A percentile compares a stretch with the other conserved stretches of the same genome.
Evolutionary conservation across 2,797 vertebrate species (phyloP).

Genomic region (Thunnus albacares): DNA sequence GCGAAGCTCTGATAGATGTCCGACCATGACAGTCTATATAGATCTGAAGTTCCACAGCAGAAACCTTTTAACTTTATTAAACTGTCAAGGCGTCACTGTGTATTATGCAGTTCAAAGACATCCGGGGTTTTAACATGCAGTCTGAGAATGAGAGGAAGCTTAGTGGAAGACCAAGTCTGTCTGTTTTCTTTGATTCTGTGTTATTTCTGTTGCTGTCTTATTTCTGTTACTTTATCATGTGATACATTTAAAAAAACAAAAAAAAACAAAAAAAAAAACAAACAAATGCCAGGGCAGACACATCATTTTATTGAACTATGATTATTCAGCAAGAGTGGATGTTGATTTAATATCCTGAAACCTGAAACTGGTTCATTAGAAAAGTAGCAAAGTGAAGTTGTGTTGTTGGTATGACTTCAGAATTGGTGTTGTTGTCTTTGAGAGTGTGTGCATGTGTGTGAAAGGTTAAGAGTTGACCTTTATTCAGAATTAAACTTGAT

Average conservation of each 20-base stretch:
- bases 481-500: constrained; percentile 18
- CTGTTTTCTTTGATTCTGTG: background rate
- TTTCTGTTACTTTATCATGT: background rate
- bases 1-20: constrained; percentile 43
- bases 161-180: background rate
- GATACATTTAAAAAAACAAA: background rate
- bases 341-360: background rate
- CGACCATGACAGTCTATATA: constrained; percentile 2
- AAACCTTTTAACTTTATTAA: constrained; percentile 62
- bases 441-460: constrained; percentile 5
- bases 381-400: background rate
- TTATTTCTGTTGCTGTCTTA: constrained; percentile 1
- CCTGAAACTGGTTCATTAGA: too few species aligned
- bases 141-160: background rate
- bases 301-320: background rate
- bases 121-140: background rate
- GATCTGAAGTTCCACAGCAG: constrained; percentile 26
- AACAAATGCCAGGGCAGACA: background rate
- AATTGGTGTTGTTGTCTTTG: background rate
- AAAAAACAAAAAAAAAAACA: too few species aligned
- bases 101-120: constrained; percentile 38
- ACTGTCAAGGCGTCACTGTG: constrained; percentile 39
- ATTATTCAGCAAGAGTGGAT: background rate
- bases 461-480: constrained; percentile 31
- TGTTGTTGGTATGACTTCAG: background rate